Evolutionary conservation across 2,888 invertebrate species (phyloP), one percentile per base, ranked within the genome.

Genomic region (Pachymerium ferrugineum): DNA sequence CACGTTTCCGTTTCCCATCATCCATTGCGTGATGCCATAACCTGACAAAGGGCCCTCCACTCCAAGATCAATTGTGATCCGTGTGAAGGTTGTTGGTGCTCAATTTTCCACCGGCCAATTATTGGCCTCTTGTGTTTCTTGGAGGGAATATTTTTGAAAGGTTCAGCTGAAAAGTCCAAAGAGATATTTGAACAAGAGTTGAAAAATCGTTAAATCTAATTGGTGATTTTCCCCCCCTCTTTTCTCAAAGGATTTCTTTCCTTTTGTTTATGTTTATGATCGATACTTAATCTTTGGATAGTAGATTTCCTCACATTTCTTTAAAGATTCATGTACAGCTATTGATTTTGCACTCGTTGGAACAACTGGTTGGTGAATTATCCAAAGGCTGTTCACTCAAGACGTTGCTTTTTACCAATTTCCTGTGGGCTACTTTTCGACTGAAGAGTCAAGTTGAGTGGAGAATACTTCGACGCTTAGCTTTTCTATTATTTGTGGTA

Each of bases 11-110:
- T 3, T 54, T 54, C 16, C 22, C 47, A 16, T 19, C 47, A 54
- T 54, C 16, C 47, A 54, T 54, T 54, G 47, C 47, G 47, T 54
- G 47, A 54, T 54, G 47, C 19, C 47, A 19, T 54, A 54, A 54
- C 19, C 47, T 54, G 47, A 54, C 47, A 54, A 54, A 54, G 47
- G 47, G 47, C 6, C 47, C 47, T 54, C 47, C 19, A 54, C 47
- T 54, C 16, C 47, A 10, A 54, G 47, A 54, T 54, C 47, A 54
- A 54, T 54, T 19, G 47, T 19, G 47, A 54, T 54, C 47, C 47
- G 47, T 54, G 47, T 54, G 47, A 54, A 54, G 47, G 47, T 54
- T 54, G 47, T 54, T 54, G 47, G 19, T 54, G 22, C 47, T 54
- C 47, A 12, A 54, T 54, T 54, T 54, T 54, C 47, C 47, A 54